Evolutionary conservation across 2,888 invertebrate genomes (phyloP).

Genomic region (Rhogogaster chlorosoma): DNA sequence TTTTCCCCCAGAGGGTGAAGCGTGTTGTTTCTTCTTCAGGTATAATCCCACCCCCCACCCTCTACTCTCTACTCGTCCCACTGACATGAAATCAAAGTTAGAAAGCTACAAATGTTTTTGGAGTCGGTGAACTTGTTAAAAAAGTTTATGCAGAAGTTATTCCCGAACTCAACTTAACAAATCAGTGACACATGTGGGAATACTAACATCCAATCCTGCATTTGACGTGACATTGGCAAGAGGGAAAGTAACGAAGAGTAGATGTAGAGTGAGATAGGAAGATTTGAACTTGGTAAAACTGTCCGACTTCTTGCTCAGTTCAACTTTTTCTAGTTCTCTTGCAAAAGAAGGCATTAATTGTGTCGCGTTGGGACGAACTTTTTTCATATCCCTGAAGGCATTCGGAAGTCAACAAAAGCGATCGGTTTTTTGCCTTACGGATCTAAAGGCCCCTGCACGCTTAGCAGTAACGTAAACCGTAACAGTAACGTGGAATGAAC

Average conservation of each 20-base stretch:
- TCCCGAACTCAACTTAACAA: conserved; percentile 23
- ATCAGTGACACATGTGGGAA: conserved; percentile 44
- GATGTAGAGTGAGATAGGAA: not conserved
- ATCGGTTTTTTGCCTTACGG: not conserved
- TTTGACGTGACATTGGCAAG: conserved; percentile 23
- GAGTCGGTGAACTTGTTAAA: conserved; percentile 38
- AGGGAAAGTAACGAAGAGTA: not conserved
- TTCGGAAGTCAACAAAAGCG: conserved; percentile 12
- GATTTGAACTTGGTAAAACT: conserved; percentile 26
- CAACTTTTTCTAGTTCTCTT: conserved; percentile 22
- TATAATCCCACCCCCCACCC: not conserved
- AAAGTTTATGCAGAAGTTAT: conserved; percentile 28
- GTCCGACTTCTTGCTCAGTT: not conserved
- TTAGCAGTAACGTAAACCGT: not conserved
- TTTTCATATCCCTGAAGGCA: conserved; percentile 40
- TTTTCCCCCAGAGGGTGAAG: not conserved
- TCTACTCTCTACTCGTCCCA: not conserved
- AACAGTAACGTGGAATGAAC: not conserved
- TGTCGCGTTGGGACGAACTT: conserved; percentile 18
- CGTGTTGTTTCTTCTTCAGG: not conserved
- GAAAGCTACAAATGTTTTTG: conserved; percentile 1
- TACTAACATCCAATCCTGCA: conserved; percentile 33
- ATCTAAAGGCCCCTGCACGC: not conserved
- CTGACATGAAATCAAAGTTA: conserved; percentile 1
- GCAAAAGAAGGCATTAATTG: conserved; percentile 32